These are phyloP conservation scores for Myotis yumanensis DNA, from an alignment of 2,113 vertebrate genomes.

Conservation along the genomic window DNA sequence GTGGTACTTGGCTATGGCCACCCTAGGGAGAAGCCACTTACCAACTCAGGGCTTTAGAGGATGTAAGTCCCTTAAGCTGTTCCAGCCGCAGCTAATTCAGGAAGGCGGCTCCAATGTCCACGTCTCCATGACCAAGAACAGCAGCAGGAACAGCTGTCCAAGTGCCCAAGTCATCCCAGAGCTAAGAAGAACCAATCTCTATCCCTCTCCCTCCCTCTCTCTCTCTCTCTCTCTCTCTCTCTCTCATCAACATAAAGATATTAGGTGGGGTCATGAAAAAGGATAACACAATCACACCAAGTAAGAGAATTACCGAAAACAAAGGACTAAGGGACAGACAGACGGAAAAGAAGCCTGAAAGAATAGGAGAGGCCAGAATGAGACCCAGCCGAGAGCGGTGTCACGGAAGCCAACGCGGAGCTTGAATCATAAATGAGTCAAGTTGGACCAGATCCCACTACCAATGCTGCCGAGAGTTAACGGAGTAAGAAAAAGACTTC, in stretches of 20 bases:
- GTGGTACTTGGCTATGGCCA: neutral
- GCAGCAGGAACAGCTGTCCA: neutral
- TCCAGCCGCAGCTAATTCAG: neutral
- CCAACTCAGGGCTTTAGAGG: neutral
- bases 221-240: neutral
- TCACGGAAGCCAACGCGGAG: neutral
- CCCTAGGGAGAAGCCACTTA: neutral
- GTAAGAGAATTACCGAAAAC: neutral
- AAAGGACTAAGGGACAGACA: neutral
- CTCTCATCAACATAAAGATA: neutral
- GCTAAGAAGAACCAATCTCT: neutral
- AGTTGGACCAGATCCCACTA: neutral
- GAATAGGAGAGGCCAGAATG: neutral
- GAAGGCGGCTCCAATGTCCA: neutral
- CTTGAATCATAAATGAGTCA: neutral
- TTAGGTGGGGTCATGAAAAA: neutral
- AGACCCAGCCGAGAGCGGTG: neutral
- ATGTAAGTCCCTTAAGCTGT: conserved; percentile 34
- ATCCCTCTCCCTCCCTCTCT: neutral
- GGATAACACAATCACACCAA: neutral
- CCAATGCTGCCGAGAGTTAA: neutral
- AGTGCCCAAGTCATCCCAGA: neutral
- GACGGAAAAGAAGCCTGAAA: neutral
- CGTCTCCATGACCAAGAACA: neutral
- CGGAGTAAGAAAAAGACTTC: neutral